A percentile compares a stretch with the other conserved stretches of the same genome.
Conservation (phyloP, 2,888 invertebrate species). For the Blastobasis lacticolella region DNA sequence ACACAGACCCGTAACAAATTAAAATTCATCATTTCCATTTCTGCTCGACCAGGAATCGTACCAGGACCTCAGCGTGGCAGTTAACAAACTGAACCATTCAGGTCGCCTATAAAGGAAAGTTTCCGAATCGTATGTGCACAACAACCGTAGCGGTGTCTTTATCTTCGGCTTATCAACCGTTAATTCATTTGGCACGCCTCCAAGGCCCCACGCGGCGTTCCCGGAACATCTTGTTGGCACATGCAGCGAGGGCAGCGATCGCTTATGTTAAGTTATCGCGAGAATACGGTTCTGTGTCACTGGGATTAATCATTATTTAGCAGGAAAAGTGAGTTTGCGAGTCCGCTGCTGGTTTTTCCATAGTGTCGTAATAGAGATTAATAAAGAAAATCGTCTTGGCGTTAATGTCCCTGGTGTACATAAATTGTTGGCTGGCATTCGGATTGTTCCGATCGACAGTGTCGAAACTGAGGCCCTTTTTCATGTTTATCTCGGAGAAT, state of each 20-base stretch:
- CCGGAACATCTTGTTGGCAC: slow-evolving; percentile 12
- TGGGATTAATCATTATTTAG: neutral
- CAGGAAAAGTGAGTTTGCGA: neutral
- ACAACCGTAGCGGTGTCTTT: slow-evolving; percentile 37
- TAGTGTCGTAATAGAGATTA: neutral
- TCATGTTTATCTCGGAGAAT: too few relatives aligned
- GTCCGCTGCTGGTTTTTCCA: neutral
- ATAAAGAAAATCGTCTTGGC: slow-evolving; percentile 2
- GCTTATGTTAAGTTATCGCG: neutral
- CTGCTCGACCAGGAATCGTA: too few relatives aligned
- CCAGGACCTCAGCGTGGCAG: too few relatives aligned
- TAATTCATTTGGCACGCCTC: slow-evolving; percentile 49
- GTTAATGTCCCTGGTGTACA: neutral
- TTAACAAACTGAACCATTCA: too few relatives aligned
- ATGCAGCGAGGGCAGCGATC: neutral
- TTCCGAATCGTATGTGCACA: slow-evolving; percentile 21
- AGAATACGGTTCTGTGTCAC: neutral
- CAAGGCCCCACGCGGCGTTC: slow-evolving; percentile 32
- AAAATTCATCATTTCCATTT: too few relatives aligned
- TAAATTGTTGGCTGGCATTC: too few relatives aligned
- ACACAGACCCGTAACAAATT: too few relatives aligned
- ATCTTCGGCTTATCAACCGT: slow-evolving; percentile 54
- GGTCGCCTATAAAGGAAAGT: slow-evolving; percentile 22
- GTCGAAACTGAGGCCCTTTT: too few relatives aligned
- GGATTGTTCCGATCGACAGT: too few relatives aligned